A percentile compares a stretch with the other conserved stretches of the same genome.
phyloP scores from a whole-genome alignment of 2,113 vertebrate genomes.

The Oryzias melastigma region DNA sequence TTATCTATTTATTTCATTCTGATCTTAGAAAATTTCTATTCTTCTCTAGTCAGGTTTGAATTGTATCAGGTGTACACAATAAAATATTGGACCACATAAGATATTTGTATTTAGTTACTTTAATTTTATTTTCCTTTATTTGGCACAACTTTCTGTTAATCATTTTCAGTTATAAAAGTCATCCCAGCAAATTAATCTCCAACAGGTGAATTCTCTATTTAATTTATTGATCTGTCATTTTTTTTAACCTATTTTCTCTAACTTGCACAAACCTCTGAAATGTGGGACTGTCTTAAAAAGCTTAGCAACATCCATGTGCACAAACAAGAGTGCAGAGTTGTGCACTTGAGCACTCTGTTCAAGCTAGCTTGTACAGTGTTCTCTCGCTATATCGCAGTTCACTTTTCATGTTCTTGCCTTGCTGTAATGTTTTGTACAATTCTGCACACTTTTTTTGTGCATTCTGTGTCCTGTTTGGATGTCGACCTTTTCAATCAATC shows the following conservation, averaged over 20 bases:
- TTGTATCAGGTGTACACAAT: background rate
- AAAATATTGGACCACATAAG: background rate
- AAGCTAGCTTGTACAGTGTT: too few species aligned
- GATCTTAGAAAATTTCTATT: background rate
- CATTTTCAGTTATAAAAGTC: too few species aligned
- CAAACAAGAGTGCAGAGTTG: background rate
- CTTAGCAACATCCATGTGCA: conserved; percentile 15
- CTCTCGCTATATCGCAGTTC: too few species aligned
- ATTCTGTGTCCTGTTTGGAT: too few species aligned
- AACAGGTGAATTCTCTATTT: conserved; percentile 25
- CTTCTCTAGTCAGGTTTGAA: background rate
- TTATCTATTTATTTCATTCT: background rate
- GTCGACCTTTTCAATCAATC: too few species aligned
- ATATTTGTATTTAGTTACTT: conserved; percentile 8
- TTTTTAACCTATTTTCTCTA: conserved; percentile 59
- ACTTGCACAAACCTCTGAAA: conserved; percentile 60
- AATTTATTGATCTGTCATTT: conserved; percentile 45
- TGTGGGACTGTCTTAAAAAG: conserved; percentile 64
- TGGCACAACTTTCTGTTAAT: too few species aligned
- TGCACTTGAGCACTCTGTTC: background rate
- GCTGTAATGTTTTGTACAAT: too few species aligned
- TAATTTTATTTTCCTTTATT: conserved; percentile 10
- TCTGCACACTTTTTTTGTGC: too few species aligned
- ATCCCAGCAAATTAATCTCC: too few species aligned
- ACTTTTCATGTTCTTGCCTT: too few species aligned